Percentiles rank a stretch among this genome's conserved stretches.
These are phyloP conservation scores for Lasioglossum vierecki DNA, from an alignment of 2,888 invertebrate species.

Conservation along the genomic window DNA sequence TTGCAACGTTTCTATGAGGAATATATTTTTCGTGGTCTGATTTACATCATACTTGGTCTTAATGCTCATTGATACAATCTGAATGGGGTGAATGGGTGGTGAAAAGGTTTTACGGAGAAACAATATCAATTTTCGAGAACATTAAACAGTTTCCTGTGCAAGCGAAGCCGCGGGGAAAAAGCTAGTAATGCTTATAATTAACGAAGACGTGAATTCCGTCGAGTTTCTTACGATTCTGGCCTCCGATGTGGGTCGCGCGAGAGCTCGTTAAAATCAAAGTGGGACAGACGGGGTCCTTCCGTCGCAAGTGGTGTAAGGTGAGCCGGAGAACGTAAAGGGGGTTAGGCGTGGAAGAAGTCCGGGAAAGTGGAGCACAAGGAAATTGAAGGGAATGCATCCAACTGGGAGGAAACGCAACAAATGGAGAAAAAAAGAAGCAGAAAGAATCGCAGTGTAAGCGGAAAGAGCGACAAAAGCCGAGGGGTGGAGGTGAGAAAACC, in stretches of 20 bases:
- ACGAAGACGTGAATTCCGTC: background rate
- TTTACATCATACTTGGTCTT: no score
- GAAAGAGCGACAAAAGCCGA: constrained; percentile 26
- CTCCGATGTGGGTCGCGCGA: background rate
- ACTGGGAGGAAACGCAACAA: background rate
- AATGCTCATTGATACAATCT: no score
- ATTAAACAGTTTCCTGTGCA: no score
- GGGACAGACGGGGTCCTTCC: background rate
- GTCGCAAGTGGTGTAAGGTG: constrained; percentile 7
- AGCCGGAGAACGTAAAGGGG: constrained; percentile 14
- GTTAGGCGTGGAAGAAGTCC: constrained; percentile 28
- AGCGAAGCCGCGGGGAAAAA: no score
- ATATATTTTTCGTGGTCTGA: no score
- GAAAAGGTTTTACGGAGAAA: no score
- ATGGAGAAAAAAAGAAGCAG: background rate
- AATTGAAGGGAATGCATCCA: constrained; percentile 35
- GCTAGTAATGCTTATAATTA: background rate
- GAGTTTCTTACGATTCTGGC: background rate
- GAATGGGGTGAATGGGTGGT: no score
- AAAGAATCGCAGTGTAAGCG: constrained; percentile 11
- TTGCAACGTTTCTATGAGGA: no score
- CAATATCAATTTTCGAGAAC: no score
- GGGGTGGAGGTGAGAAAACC: constrained; percentile 8
- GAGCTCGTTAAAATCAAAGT: background rate
- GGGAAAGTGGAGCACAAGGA: constrained; percentile 50